phyloP scores from a whole-genome alignment of 2,113 vertebrate genomes.

The Chamaea fasciata region DNA sequence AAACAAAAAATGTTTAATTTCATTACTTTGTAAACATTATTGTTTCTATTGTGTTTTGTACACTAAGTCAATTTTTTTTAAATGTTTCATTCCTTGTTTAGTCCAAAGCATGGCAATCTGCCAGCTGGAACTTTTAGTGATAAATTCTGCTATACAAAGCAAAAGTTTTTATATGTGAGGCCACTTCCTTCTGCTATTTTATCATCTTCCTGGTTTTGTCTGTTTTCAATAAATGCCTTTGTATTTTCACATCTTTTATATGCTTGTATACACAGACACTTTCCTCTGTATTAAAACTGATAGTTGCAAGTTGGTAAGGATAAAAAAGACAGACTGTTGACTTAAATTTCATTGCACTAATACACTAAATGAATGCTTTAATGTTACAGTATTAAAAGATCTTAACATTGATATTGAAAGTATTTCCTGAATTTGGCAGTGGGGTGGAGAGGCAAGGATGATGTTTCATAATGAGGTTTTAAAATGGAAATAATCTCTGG shows the following conservation, averaged over 20 bases:
- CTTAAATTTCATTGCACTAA: slow-evolving; percentile 5
- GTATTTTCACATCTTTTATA: slow-evolving; percentile 65
- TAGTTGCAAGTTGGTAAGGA: not conserved
- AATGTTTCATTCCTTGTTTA: not conserved
- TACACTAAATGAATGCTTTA: not conserved
- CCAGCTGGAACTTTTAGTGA: not conserved
- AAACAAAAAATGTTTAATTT: not conserved
- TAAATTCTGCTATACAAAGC: slow-evolving; percentile 39
- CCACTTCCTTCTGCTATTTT: slow-evolving; percentile 68
- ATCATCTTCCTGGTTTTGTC: slow-evolving; percentile 73
- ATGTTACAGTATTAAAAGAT: not conserved
- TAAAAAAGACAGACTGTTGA: not conserved
- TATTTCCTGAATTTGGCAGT: not conserved
- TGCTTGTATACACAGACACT: slow-evolving; percentile 9
- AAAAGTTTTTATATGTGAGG: slow-evolving; percentile 60
- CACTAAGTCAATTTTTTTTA: not conserved
- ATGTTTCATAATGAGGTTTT: not conserved
- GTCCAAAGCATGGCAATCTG: not conserved
- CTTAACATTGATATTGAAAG: not conserved
- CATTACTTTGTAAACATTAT: not conserved
- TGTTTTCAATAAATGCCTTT: slow-evolving; percentile 63
- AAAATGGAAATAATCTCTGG: not conserved
- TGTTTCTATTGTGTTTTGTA: not conserved
- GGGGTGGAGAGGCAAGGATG: not conserved
- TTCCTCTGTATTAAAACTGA: slow-evolving; percentile 27